phyloP scores from a whole-genome alignment of 2,797 vertebrate genomes.

The Mormyrops attenuatus region DNA sequence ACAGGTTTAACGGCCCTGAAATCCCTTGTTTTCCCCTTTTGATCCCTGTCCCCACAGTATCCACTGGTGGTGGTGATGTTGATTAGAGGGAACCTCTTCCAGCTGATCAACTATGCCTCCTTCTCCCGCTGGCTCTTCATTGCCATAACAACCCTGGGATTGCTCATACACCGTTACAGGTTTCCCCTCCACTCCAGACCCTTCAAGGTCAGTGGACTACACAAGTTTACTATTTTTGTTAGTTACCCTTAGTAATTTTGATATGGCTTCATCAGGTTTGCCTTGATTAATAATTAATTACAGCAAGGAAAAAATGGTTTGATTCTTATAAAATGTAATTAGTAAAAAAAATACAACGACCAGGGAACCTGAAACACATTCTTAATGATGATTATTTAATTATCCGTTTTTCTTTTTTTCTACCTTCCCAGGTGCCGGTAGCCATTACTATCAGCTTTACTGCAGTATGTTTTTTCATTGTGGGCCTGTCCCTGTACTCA shows the following conservation, averaged over 20 bases:
- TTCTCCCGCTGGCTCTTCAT: constrained; percentile 93
- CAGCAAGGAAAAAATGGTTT: neutral
- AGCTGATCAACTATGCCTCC: constrained; percentile 78
- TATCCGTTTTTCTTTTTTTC: neutral
- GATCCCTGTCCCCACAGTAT: constrained; percentile 60
- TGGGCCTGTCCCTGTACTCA: constrained; percentile 85
- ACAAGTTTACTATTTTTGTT: neutral
- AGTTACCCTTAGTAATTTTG: neutral
- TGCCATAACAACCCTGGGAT: constrained; percentile 79
- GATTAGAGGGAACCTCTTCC: constrained; percentile 79
- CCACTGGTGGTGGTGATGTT: constrained; percentile 82
- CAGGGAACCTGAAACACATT: neutral
- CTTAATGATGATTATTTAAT: neutral
- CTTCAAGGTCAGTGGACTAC: constrained; percentile 74
- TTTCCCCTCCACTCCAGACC: constrained; percentile 82
- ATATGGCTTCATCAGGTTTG: neutral
- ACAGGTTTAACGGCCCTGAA: neutral
- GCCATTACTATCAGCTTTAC: constrained; percentile 77
- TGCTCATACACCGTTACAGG: constrained; percentile 87
- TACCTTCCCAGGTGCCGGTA: constrained; percentile 72
- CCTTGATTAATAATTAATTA: constrained; percentile 43
- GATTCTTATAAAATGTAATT: neutral
- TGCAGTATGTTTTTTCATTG: constrained; percentile 89
- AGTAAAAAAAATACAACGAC: neutral
- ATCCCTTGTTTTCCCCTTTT: neutral